These are phyloP conservation scores for Echiichthys vipera DNA, from an alignment of 2,797 vertebrate genomes.

Conservation along the genomic window DNA sequence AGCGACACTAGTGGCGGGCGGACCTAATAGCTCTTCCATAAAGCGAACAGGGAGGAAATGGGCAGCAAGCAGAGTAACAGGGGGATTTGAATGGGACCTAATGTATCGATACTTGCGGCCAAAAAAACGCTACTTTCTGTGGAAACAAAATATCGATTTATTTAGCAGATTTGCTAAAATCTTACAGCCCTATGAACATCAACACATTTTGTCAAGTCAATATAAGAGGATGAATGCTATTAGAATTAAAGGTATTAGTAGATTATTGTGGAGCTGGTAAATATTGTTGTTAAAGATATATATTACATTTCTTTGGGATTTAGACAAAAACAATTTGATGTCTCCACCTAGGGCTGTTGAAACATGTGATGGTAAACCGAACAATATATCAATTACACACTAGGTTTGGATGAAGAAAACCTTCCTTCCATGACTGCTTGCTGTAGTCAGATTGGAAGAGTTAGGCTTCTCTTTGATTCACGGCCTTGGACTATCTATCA, in stretches of 20 bases:
- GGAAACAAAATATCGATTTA: too few species aligned
- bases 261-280: neutral
- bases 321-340: neutral
- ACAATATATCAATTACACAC: neutral
- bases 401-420: constrained; percentile 13
- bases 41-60: too few species aligned
- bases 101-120: too few species aligned
- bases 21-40: too few species aligned
- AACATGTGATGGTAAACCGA: neutral
- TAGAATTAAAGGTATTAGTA: neutral
- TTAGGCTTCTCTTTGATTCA: constrained; percentile 35
- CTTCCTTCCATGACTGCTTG: neutral
- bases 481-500: constrained; percentile 24
- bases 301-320: neutral
- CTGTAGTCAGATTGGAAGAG: constrained; percentile 20
- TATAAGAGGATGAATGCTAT: neutral
- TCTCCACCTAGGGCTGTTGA: neutral
- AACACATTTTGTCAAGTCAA: neutral
- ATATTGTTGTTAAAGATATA: neutral
- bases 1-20: too few species aligned
- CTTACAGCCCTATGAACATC: neutral
- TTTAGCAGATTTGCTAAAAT: too few species aligned
- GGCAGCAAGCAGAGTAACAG: too few species aligned
- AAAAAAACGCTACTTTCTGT: too few species aligned
- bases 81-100: too few species aligned